Evolutionary conservation across 2,797 vertebrate genomes (phyloP).

Genomic region (Podarcis lilfordi): DNA sequence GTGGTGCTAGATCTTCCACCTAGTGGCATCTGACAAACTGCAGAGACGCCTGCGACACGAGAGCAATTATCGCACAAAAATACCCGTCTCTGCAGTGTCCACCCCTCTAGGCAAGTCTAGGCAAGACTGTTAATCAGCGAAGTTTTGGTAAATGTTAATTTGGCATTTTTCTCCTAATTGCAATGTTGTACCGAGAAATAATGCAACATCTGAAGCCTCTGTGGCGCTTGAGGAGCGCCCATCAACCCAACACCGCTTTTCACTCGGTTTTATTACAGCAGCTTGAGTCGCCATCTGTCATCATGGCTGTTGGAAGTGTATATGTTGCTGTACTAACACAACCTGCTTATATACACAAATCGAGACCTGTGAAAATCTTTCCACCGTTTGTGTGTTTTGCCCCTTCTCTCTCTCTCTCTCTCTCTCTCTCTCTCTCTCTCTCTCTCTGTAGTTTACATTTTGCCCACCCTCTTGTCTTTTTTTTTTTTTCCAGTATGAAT

Average conservation of each 20-base stretch:
- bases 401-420: neutral
- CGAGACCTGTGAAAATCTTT: neutral
- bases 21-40: neutral
- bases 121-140: neutral
- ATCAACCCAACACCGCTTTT: neutral
- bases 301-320: neutral
- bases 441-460: neutral
- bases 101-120: accelerated
- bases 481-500: neutral
- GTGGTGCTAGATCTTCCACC: neutral
- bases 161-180: neutral
- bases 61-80: neutral
- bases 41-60: neutral
- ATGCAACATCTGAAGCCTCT: neutral
- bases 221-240: neutral
- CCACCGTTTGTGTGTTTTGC: neutral
- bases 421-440: too few species aligned
- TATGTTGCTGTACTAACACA: neutral
- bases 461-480: neutral
- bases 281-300: conserved; percentile 11
- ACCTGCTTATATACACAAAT: neutral
- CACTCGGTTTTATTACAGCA: conserved; percentile 13
- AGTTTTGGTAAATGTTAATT: neutral
- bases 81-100: neutral
- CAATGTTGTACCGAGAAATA: conserved; percentile 5